Percentiles rank a stretch among this genome's conserved stretches.
Evolutionary conservation across 2,888 invertebrate species (phyloP).

Genomic region (Acleris laterana): DNA sequence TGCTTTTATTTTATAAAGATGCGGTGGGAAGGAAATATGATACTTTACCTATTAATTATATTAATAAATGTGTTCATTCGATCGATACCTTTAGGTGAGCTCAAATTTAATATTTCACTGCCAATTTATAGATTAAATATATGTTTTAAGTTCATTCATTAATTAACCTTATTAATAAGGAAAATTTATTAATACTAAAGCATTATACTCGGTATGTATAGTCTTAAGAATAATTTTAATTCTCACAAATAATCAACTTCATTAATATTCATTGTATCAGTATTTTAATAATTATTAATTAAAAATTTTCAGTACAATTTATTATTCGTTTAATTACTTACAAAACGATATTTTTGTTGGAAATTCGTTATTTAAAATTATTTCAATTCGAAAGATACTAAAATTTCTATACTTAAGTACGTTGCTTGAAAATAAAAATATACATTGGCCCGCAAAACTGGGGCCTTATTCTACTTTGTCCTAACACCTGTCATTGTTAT

Average conservation of each 20-base stretch:
- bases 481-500: too few relatives aligned
- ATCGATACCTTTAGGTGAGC: constrained; percentile 12
- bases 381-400: too few relatives aligned
- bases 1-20: neutral
- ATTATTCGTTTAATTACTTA: neutral
- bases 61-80: neutral
- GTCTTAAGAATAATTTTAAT: too few relatives aligned
- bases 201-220: too few relatives aligned
- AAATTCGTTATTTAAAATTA: too few relatives aligned
- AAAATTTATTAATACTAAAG: too few relatives aligned
- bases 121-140: constrained; percentile 5
- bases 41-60: neutral
- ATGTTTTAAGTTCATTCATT: neutral
- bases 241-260: constrained; percentile 7
- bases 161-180: neutral
- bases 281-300: constrained; percentile 22
- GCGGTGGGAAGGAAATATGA: neutral
- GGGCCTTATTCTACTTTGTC: too few relatives aligned
- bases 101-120: constrained; percentile 37
- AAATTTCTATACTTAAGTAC: too few relatives aligned
- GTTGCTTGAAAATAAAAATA: too few relatives aligned
- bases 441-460: too few relatives aligned
- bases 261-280: constrained; percentile 14
- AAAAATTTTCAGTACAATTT: constrained; percentile 22
- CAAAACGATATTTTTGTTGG: too few relatives aligned